Percentiles rank a stretch among this genome's conserved stretches.
Evolutionary conservation across 2,113 vertebrate genomes (phyloP).

Genomic region (Caretta caretta): DNA sequence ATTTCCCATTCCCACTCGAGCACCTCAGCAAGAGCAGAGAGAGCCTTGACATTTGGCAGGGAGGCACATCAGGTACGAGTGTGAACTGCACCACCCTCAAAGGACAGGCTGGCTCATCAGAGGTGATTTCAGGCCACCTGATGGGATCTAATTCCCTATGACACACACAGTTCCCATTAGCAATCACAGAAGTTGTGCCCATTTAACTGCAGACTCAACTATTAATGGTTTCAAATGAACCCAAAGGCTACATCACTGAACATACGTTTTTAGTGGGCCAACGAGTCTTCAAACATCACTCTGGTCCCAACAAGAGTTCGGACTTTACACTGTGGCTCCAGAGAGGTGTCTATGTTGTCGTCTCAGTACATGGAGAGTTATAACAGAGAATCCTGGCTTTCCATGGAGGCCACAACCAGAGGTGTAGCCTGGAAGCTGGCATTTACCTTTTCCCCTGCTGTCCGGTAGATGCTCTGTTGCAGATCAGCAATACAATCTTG

Average conservation of each 20-base stretch:
- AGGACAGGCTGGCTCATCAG: not conserved
- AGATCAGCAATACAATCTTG: constrained; percentile 94
- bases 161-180: not conserved
- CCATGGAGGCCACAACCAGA: not conserved
- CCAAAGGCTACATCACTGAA: not conserved
- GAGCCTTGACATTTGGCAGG: not conserved
- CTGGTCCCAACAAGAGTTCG: not conserved
- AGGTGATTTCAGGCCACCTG: not conserved
- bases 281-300: not conserved
- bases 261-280: not conserved
- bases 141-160: not conserved
- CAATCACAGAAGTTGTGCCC: not conserved
- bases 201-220: not conserved
- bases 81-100: no score
- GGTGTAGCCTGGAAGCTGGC: not conserved
- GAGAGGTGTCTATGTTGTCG: not conserved
- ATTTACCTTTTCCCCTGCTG: constrained; percentile 95
- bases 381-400: not conserved
- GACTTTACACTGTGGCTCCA: not conserved
- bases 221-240: not conserved
- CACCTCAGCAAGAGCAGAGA: not conserved
- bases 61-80: not conserved
- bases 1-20: not conserved
- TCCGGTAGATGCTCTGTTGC: constrained; percentile 93
- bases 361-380: not conserved